These are phyloP conservation scores for Callimorpha dominula DNA, from an alignment of 2,888 invertebrate species.

Conservation along the genomic window DNA sequence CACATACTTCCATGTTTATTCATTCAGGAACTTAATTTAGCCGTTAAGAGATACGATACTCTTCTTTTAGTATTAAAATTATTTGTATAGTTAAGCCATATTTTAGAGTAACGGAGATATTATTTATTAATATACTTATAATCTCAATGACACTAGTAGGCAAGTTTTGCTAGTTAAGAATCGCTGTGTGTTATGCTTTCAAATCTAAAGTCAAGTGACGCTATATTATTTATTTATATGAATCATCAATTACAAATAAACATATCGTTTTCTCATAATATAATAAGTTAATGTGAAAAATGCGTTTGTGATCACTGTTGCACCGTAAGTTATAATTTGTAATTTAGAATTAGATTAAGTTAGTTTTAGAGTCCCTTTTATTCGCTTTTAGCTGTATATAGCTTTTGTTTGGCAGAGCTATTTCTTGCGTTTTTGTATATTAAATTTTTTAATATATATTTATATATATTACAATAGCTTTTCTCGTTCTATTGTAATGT, in stretches of 20 bases:
- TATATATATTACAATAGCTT: constrained; percentile 55
- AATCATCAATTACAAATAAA: constrained; percentile 79
- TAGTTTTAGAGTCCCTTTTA: constrained; percentile 59
- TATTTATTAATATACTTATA: constrained; percentile 43
- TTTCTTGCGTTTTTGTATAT: constrained; percentile 56
- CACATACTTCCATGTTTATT: background rate
- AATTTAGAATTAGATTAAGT: constrained; percentile 56
- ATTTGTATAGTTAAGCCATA: constrained; percentile 38
- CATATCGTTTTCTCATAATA: constrained; percentile 73
- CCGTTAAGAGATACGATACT: constrained; percentile 34
- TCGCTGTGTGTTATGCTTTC: constrained; percentile 80
- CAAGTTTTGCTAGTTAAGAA: constrained; percentile 82
- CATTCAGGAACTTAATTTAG: constrained; percentile 23
- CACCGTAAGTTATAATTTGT: constrained; percentile 68
- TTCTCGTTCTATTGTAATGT: constrained; percentile 64
- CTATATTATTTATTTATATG: constrained; percentile 61
- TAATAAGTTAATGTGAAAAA: constrained; percentile 64
- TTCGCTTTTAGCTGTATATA: constrained; percentile 58
- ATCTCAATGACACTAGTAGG: constrained; percentile 70
- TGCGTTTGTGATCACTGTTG: constrained; percentile 74
- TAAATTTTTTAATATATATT: constrained; percentile 71
- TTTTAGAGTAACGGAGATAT: constrained; percentile 46
- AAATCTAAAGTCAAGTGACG: constrained; percentile 58
- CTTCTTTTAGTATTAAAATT: constrained; percentile 40
- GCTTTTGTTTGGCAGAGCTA: constrained; percentile 58